Evolutionary conservation across 92 coral and sea anemone species (phyloP), one percentile per base, ranked within the genome.

Genomic region (Zoanthus gigantus): DNA sequence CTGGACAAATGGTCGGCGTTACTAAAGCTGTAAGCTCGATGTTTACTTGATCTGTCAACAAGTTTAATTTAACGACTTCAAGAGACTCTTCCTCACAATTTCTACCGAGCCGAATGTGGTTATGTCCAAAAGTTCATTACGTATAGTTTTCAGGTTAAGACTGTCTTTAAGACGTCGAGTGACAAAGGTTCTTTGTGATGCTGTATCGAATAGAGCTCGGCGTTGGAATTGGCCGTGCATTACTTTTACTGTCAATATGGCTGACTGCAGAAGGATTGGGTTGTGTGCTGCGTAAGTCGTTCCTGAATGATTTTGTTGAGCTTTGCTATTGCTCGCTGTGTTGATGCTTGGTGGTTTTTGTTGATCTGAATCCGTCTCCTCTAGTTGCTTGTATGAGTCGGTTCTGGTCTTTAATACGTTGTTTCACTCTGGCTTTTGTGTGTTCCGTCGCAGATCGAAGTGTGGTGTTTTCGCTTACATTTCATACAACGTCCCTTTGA

Each of bases 171-270:
- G 83, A 42, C 34, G 45, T 63, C 71, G 82, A 34, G 91, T 82
- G 74, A 88, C 66, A 52, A 88, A 88, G 83, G 83, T 88, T 82
- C 83, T 88, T 72, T 88, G 91, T 73, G 91, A 88, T 42, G 88
- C 88, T 60, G 91, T 82, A 73, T 88, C 91, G 63, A 88, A 72
- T 67, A 89, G 37, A 45, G 65, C 61, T 29, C 92, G 88, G 31
- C 42, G 7, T 75, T 74, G 69, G 76, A 18, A 73, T 9, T 61
- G 71, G 82, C 72, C 58, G 10, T 53, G 52, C 65, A 17, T 68
- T 15, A 60, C 77, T 65, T 77, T 76, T 16, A 63, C 83, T 75
- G 74, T 54, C 52, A 65, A 58, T 76, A 86, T 56, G 65, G 90
- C 90, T 29, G 84, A 44, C 85, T 87, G 90, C 68, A 86, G 78